Evolutionary conservation across 2,113 vertebrate species (phyloP), one percentile per base, ranked within the genome.

Genomic region (Siniperca knerii): DNA sequence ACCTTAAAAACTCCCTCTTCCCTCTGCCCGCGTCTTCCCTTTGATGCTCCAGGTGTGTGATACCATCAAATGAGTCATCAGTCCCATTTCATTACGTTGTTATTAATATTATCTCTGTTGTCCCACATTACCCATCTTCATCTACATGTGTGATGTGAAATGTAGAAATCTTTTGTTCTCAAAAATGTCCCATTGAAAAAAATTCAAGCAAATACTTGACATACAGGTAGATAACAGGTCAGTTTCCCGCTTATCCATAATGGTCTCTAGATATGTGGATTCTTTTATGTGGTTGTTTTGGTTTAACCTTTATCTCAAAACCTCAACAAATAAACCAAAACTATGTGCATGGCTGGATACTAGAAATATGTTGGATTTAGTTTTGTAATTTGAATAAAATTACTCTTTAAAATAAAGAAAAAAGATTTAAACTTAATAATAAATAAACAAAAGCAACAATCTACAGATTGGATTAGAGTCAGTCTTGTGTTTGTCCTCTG

Each of bases 31-130:
- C 61, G 35, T 23, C 29, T 40, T 60, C 52, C 71, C 92, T 94
- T 95, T 95, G 92, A 95, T 93, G 91, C 85, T 87, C 84, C 94
- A 95, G 94, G 93, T 95, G 94, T 90, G 92, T 50, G 90, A 93
- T 93, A 94, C 7, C 66, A 93, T 93, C 92, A 73, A 69, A 62
- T 57, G 88, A 89, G 80, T 90, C 92, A 89, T 77, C 79, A 21
- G 52, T 77, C 79, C 57, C 83, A 87, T 95, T 92, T 94, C 87
- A 89, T 88, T 92, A 89, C 64, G 1, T 62, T 61, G 58, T 90
- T 87, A 94, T 93, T 93, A 91, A 77, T 61, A 50, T 91, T 79
- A 82, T 91, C 92, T 87, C 82, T 64, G 70, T 61, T 91, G 82
- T 88, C 25, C 85, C 78, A 82, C 81, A 75, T 79, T 85, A 60